A percentile compares a stretch with the other conserved stretches of the same genome.
phyloP scores from a whole-genome alignment of 2,797 vertebrate species.

The Melanogrammus aeglefinus region DNA sequence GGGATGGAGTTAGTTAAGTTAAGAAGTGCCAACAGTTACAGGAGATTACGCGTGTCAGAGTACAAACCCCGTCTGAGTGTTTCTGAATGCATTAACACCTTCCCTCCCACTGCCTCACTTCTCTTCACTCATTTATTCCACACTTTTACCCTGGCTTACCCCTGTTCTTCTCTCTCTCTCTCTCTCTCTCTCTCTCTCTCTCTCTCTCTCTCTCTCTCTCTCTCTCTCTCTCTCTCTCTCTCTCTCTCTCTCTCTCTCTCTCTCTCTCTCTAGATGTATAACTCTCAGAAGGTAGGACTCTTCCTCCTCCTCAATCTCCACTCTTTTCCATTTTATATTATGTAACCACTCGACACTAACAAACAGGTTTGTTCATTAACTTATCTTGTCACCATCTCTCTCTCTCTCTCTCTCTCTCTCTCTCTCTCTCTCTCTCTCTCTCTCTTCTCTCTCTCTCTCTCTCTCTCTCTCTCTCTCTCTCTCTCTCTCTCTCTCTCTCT shows the following conservation, averaged over 20 bases:
- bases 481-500: neutral
- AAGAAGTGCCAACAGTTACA: too few relatives aligned
- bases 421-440: neutral
- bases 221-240: slow-evolving; percentile 16
- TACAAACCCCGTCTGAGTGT: too few relatives aligned
- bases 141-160: neutral
- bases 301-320: neutral
- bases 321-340: neutral
- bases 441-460: slow-evolving; percentile 1
- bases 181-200: slow-evolving; percentile 17
- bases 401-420: neutral
- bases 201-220: slow-evolving; percentile 17
- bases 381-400: neutral
- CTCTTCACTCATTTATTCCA: slow-evolving; percentile 14
- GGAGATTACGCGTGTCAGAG: too few relatives aligned
- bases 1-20: too few relatives aligned
- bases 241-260: slow-evolving; percentile 1
- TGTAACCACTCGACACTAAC: neutral
- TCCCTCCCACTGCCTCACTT: neutral
- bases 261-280: slow-evolving; percentile 16
- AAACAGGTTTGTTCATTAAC: neutral
- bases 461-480: neutral
- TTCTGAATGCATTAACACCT: too few relatives aligned
- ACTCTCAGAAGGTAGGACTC: slow-evolving; percentile 13
- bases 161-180: neutral